phyloP scores from a whole-genome alignment of 1,140 invertebrate genomes.

The Drosophila azteca region DNA sequence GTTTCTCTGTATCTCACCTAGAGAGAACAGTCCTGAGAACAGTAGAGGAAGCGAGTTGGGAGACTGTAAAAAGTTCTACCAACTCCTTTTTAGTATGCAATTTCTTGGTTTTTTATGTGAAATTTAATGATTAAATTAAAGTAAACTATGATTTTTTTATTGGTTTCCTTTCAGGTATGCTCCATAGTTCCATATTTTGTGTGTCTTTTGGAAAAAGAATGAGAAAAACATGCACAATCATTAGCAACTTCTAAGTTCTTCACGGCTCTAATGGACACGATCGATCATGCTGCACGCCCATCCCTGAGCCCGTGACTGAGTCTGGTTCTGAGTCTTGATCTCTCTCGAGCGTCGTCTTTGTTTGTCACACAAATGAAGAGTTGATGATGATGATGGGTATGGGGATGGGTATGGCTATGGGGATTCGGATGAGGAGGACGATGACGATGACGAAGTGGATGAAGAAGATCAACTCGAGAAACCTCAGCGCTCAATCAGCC shows the following conservation, averaged over 20 bases:
- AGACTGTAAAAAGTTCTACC: no score
- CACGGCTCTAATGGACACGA: conserved; percentile 37
- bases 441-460: conserved; percentile 45
- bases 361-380: conserved; percentile 79
- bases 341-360: conserved; percentile 40
- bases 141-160: not conserved
- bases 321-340: conserved; percentile 10
- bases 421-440: conserved; percentile 42
- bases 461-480: conserved; percentile 61
- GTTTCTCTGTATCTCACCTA: no score
- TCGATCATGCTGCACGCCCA: conserved; percentile 28
- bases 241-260: conserved; percentile 23
- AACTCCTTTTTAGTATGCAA: not conserved
- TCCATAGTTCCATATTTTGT: no score
- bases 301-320: not conserved
- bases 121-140: no score
- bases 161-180: not conserved
- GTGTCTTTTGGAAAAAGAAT: not conserved
- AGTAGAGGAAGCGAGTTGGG: no score
- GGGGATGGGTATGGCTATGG: conserved; percentile 46
- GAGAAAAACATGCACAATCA: conserved; percentile 6
- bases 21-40: no score
- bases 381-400: conserved; percentile 54
- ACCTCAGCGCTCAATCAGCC: conserved; percentile 62
- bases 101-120: not conserved